These are phyloP conservation scores for Crocuta crocuta DNA, from an alignment of 2,113 vertebrate species.

Conservation along the genomic window DNA sequence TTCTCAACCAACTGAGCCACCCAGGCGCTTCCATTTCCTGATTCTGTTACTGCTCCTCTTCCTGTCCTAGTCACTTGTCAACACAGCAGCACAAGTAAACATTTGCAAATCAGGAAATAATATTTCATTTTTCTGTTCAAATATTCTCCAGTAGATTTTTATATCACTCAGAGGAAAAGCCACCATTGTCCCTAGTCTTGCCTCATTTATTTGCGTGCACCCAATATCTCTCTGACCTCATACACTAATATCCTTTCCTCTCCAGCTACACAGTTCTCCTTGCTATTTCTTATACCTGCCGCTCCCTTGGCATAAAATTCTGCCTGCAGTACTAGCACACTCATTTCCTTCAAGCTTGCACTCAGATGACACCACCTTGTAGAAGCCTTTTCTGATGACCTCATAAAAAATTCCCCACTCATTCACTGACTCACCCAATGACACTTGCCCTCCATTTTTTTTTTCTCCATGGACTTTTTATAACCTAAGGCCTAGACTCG, in stretches of 20 bases:
- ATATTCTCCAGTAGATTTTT: background rate
- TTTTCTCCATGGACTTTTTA: background rate
- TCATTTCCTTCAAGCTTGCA: background rate
- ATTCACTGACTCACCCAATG: background rate
- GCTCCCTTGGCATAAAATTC: background rate
- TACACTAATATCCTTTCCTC: background rate
- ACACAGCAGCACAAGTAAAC: background rate
- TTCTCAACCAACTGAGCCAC: too few species aligned
- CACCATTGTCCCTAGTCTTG: background rate
- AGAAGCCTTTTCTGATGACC: background rate
- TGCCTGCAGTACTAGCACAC: rapidly evolving
- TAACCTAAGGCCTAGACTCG: background rate
- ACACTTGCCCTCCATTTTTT: background rate
- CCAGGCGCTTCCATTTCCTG: background rate
- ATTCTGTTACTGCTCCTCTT: background rate
- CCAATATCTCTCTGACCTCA: background rate
- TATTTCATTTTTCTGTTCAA: background rate
- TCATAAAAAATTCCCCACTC: background rate
- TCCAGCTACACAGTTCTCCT: background rate
- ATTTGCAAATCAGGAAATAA: background rate
- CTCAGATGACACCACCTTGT: background rate
- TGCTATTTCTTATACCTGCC: background rate
- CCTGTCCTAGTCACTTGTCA: background rate
- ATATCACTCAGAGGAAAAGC: background rate
- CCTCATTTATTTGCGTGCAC: background rate